These are phyloP conservation scores for Rafetus swinhoei DNA, from an alignment of 2,113 vertebrate species.

Conservation along the genomic window DNA sequence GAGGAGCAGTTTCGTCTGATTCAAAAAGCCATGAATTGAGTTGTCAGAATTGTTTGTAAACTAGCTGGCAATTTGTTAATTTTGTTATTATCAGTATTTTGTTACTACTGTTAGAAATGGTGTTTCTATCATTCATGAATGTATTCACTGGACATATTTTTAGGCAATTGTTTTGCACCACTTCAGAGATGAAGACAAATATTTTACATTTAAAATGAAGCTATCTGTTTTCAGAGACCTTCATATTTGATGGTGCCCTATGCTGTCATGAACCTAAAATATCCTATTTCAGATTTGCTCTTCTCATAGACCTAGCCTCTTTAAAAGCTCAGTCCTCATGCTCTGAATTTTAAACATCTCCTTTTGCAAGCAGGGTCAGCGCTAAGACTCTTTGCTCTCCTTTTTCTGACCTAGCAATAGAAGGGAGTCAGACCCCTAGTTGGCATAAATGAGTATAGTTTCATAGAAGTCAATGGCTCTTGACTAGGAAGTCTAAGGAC, in stretches of 20 bases:
- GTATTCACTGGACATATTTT: neutral
- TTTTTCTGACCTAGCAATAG: neutral
- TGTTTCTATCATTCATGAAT: neutral
- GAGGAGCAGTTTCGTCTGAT: neutral
- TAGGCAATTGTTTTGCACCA: neutral
- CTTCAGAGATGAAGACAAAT: neutral
- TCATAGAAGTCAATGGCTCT: neutral
- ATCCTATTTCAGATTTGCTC: neutral
- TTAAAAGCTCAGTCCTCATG: neutral
- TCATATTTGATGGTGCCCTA: neutral
- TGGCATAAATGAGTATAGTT: neutral
- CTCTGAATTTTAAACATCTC: neutral
- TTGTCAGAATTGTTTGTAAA: slow-evolving; percentile 16
- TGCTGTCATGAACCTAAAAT: neutral
- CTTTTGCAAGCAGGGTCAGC: neutral
- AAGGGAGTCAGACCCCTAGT: neutral
- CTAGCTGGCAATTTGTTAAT: neutral
- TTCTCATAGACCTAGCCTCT: neutral
- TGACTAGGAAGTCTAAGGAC: neutral
- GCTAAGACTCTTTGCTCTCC: neutral
- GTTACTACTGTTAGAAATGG: too few relatives aligned
- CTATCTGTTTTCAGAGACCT: neutral
- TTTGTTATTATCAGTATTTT: too few relatives aligned
- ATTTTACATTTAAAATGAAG: neutral
- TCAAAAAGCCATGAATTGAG: neutral